phyloP scores from a whole-genome alignment of 2,113 vertebrate genomes.

The Procavia capensis region DNA sequence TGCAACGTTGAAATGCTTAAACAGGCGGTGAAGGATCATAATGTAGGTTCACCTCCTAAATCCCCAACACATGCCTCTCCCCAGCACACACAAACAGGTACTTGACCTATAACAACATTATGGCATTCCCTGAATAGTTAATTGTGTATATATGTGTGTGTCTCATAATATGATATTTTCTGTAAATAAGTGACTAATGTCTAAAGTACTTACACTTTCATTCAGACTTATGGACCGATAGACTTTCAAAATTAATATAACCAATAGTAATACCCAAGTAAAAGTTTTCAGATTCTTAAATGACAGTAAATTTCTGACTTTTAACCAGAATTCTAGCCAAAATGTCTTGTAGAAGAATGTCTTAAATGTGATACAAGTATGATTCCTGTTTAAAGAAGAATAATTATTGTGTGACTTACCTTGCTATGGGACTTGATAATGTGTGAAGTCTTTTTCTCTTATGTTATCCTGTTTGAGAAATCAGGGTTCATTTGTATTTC shows the following conservation, averaged over 20 bases:
- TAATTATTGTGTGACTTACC: background rate
- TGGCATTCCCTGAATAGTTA: background rate
- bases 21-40: conserved; percentile 91
- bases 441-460: conserved; percentile 38
- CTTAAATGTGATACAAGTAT: conserved; percentile 45
- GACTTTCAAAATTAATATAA: conserved; percentile 14
- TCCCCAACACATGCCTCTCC: conserved; percentile 89
- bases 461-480: conserved; percentile 52
- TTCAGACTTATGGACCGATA: conserved; percentile 12
- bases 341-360: background rate
- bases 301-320: conserved; percentile 21
- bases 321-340: background rate
- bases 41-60: conserved; percentile 83
- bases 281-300: conserved; percentile 48
- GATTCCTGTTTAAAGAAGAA: conserved; percentile 38
- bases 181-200: conserved; percentile 27
- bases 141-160: background rate
- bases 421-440: background rate
- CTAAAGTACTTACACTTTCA: conserved; percentile 2
- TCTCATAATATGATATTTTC: conserved; percentile 24
- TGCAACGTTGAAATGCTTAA: conserved; percentile 96
- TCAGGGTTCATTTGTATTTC: conserved; percentile 6
- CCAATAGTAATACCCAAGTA: background rate
- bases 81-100: conserved; percentile 88
- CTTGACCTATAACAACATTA: conserved; percentile 59